A percentile compares a stretch with the other conserved stretches of the same genome.
phyloP scores from a whole-genome alignment of 2,113 vertebrate species.

The Lasiurus cinereus region DNA sequence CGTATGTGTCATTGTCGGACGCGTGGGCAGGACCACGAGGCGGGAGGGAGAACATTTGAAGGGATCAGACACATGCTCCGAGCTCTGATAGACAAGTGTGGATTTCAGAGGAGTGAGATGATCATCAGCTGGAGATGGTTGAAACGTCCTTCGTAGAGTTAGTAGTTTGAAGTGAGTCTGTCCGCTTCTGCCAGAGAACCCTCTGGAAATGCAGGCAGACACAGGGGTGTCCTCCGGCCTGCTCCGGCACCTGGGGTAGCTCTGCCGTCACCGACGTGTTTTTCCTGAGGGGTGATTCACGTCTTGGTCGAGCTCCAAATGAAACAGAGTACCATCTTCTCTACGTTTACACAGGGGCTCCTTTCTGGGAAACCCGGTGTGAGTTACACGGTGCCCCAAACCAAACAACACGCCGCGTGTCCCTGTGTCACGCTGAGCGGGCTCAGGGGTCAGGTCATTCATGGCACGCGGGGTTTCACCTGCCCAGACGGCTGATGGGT shows the following conservation, averaged over 20 bases:
- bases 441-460: neutral
- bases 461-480: neutral
- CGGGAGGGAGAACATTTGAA: neutral
- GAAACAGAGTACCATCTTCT: slow-evolving; percentile 40
- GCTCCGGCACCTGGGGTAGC: accelerated
- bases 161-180: neutral
- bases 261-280: neutral
- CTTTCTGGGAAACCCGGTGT: slow-evolving; percentile 9
- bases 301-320: slow-evolving; percentile 38
- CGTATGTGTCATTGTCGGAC: accelerated
- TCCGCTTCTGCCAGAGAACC: neutral
- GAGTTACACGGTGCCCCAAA: neutral
- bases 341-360: slow-evolving; percentile 50
- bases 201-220: neutral
- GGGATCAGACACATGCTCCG: neutral
- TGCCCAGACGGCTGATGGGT: neutral
- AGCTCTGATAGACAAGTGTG: neutral
- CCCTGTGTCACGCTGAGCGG: neutral
- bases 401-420: neutral
- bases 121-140: neutral
- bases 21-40: neutral
- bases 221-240: neutral
- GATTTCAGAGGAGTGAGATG: neutral
- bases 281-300: slow-evolving; percentile 39
- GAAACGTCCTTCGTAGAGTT: neutral